Evolutionary conservation across 1,140 invertebrate species (phyloP), one percentile per base, ranked within the genome.

Genomic region (Lordiphosa clarofinis): DNA sequence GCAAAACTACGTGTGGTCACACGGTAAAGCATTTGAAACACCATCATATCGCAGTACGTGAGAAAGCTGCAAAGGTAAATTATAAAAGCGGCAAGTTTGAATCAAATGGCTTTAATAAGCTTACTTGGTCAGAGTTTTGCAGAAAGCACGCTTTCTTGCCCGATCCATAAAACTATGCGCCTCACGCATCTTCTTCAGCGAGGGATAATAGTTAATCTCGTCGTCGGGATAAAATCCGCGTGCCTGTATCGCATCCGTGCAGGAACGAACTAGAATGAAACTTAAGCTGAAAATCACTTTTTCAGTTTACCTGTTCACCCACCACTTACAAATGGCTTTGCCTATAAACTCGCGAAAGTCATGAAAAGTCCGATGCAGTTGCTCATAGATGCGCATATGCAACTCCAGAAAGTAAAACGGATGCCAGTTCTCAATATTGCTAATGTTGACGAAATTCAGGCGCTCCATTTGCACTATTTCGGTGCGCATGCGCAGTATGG

Each of bases 131-230:
- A 95, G 89, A 19, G 92, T 90, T 69, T 92, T 91, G 86, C 95
- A 96, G 71, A 94, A 94, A 49, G 93, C 91, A 57, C 93, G 91
- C 78, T 96, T 97, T 56, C 93, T 93, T 0, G 94, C 94, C 70
- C 96, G 94, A 70, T 96, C 93, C 28, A 94, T 95, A 73, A 95
- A 96, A 15, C 94, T 94, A 91, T 95, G 94, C 73, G 92, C 94
- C 15, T 91, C 91, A 2, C 90, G 89, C 31, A 91, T 89, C 54
- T 91, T 91, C 87, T 74, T 91, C 57, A 72, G 86, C 72, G 53
- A 91, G 47, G 81, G 90, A 89, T 63, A 91, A 82, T 90, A 89
- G 49, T 91, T 89, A 35, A 92, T 91, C 10, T 92, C 90, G 73
- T 93, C 93, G 66, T 95, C 93, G 1, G 92, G 92, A 9, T 92